Evolutionary conservation across 2,888 invertebrate species (phyloP).

Genomic region (Dryococelus australis): DNA sequence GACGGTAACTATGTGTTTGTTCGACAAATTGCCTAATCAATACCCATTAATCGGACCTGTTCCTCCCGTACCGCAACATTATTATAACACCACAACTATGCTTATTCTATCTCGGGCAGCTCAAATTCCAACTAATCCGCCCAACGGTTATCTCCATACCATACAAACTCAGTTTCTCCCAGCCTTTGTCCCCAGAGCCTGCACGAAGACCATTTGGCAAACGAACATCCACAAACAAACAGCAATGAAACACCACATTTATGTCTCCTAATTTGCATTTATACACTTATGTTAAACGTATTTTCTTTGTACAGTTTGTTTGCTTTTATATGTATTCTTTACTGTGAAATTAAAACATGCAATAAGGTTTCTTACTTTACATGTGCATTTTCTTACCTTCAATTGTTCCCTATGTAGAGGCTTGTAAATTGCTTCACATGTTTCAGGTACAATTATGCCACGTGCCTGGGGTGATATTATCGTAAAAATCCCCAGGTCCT

Average conservation of each 20-base stretch:
- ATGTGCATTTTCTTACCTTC: conserved; percentile 41
- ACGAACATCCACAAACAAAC: not conserved
- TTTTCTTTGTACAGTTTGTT: too few relatives aligned
- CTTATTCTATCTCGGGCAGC: not conserved
- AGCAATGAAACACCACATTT: not conserved
- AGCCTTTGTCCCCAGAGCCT: not conserved
- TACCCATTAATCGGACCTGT: not conserved
- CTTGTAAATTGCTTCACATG: conserved; percentile 47
- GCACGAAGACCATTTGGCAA: not conserved
- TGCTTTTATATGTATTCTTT: not conserved
- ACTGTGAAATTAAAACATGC: not conserved
- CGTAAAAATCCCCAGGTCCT: conserved; percentile 45
- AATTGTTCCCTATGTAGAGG: conserved; percentile 45
- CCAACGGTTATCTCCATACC: not conserved
- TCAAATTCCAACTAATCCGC: not conserved
- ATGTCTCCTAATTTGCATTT: not conserved
- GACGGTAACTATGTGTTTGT: not conserved
- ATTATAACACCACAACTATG: not conserved
- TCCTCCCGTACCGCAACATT: not conserved
- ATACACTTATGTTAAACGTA: not conserved
- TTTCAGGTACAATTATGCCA: conserved; percentile 47
- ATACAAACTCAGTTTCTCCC: not conserved
- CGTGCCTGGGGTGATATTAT: conserved; percentile 47
- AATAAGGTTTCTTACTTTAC: not conserved
- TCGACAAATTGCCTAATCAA: not conserved